A percentile compares a stretch with the other conserved stretches of the same genome.
Conservation (phyloP, 2,888 invertebrate species). For the Cantharis rustica region DNA sequence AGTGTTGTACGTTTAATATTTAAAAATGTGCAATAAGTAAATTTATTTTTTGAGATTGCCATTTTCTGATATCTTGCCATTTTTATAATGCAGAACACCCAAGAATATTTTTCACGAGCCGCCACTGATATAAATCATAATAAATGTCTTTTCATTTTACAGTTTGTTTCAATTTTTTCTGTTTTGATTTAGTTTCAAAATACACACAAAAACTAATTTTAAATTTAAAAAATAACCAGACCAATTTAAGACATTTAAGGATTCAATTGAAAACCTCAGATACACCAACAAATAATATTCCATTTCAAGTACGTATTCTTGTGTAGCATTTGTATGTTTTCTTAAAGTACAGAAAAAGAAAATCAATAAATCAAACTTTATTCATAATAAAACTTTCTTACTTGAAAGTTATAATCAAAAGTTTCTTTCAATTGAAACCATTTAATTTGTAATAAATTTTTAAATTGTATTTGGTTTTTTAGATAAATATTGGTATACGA, state of each 20-base stretch:
- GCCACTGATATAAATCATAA: too few species aligned
- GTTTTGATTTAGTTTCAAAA: too few species aligned
- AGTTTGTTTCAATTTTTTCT: too few species aligned
- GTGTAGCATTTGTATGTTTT: neutral
- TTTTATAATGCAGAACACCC: too few species aligned
- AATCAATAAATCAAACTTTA: neutral
- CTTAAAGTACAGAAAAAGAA: neutral
- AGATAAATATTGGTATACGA: neutral
- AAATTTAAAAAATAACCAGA: neutral
- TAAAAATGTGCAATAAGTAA: too few species aligned
- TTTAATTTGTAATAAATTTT: neutral
- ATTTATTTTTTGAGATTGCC: too few species aligned
- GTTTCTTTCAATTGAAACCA: neutral
- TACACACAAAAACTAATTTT: too few species aligned
- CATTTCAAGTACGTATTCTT: neutral
- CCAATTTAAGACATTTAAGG: neutral
- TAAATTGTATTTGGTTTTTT: neutral
- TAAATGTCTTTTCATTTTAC: too few species aligned
- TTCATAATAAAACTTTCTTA: neutral
- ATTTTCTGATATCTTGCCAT: too few species aligned
- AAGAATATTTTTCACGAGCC: too few species aligned
- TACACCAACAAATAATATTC: neutral
- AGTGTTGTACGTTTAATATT: too few species aligned
- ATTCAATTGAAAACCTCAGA: neutral
- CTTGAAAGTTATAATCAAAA: neutral